Percentiles rank a stretch among this genome's conserved stretches.
These are phyloP conservation scores for Melipona quadrifasciata DNA, from an alignment of 1,140 invertebrate species.

Conservation along the genomic window DNA sequence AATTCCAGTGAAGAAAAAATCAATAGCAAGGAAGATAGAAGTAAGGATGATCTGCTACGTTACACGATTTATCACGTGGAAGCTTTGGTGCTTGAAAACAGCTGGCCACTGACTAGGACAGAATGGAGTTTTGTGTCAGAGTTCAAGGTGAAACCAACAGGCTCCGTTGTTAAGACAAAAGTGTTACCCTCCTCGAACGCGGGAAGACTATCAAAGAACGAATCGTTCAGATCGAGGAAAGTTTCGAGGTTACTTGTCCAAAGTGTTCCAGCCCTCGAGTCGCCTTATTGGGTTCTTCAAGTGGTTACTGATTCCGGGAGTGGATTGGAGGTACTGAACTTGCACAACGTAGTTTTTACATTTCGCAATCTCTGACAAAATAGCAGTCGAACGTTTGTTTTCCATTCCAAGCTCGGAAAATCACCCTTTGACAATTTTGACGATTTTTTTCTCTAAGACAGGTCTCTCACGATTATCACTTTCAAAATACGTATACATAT, in stretches of 20 bases:
- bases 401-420: too few species aligned
- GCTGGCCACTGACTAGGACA: slow-evolving; percentile 66
- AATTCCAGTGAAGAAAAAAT: not conserved
- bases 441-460: too few species aligned
- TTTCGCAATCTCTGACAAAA: too few species aligned
- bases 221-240: slow-evolving; percentile 17
- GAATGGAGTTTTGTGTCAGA: slow-evolving; percentile 66
- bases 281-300: slow-evolving; percentile 65
- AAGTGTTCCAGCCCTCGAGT: not conserved
- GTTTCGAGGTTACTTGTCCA: slow-evolving; percentile 22
- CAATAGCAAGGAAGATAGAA: not conserved
- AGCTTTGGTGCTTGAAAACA: slow-evolving; percentile 64
- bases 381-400: too few species aligned
- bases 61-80: slow-evolving; percentile 59
- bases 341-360: not conserved
- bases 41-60: not conserved
- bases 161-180: slow-evolving; percentile 5
- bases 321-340: slow-evolving; percentile 44
- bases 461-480: too few species aligned
- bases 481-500: not conserved
- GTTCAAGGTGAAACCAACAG: slow-evolving; percentile 13
- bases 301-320: slow-evolving; percentile 43
- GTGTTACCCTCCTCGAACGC: not conserved
- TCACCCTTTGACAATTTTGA: too few species aligned
- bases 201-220: not conserved